Conservation (phyloP, 1,140 invertebrate species). For the Anadara kagoshimensis region DNA sequence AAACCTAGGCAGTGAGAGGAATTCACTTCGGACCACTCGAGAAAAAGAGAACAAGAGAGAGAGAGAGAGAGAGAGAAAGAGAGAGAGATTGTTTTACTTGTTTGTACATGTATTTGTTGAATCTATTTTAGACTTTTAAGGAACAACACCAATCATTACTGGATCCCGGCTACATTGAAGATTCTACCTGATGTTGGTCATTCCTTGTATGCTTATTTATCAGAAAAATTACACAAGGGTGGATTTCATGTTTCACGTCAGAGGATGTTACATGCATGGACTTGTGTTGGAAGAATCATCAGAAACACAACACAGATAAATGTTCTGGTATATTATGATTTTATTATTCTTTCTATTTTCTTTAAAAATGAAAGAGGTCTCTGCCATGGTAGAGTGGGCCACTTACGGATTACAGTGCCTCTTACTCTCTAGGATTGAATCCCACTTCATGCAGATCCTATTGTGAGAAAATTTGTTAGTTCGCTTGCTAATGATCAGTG, state of each 20-base stretch:
- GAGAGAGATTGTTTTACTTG: background rate
- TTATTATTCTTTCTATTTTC: too few relatives aligned
- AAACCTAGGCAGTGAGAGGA: too few relatives aligned
- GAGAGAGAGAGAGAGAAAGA: background rate
- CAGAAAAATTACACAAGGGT: background rate
- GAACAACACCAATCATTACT: conserved; percentile 56
- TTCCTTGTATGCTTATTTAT: conserved; percentile 29
- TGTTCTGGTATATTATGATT: conserved; percentile 39
- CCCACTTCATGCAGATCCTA: too few relatives aligned
- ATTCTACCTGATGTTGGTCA: conserved; percentile 41
- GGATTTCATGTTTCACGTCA: conserved; percentile 14
- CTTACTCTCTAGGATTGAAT: too few relatives aligned
- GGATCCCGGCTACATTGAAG: conserved; percentile 57
- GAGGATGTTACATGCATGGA: conserved; percentile 52
- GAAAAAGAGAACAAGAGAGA: background rate
- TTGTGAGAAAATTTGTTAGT: too few relatives aligned
- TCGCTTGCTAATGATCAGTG: too few relatives aligned
- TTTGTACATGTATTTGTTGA: background rate
- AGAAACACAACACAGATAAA: conserved; percentile 29
- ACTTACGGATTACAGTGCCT: too few relatives aligned
- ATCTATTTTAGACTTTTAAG: conserved; percentile 47
- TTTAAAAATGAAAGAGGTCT: too few relatives aligned
- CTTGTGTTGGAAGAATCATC: conserved; percentile 43
- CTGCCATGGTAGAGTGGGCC: too few relatives aligned
- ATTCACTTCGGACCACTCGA: too few relatives aligned